Conservation (phyloP, 2,888 invertebrate species). For the Congeria kusceri region DNA sequence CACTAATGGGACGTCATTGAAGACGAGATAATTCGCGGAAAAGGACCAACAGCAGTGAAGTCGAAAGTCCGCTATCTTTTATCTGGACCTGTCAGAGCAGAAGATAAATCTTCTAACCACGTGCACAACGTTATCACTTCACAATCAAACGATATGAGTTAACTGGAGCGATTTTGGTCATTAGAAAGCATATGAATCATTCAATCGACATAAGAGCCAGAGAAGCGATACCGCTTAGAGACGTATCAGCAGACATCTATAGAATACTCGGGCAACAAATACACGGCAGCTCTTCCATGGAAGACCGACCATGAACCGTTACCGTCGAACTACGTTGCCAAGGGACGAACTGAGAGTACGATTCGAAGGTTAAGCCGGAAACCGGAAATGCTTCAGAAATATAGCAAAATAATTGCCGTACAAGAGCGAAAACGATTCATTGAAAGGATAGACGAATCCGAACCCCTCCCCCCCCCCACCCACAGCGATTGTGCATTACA, state of each 20-base stretch:
- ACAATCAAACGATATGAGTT: constrained; percentile 5
- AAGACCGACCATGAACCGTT: constrained; percentile 22
- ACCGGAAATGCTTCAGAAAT: constrained; percentile 22
- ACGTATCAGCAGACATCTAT: background rate
- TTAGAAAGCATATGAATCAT: constrained; percentile 31
- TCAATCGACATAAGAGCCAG: background rate
- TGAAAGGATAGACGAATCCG: constrained; percentile 1
- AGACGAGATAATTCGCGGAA: constrained; percentile 2
- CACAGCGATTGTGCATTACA: constrained; percentile 34
- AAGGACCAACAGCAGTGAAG: constrained; percentile 2
- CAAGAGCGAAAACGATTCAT: constrained; percentile 18
- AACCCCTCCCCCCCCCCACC: no score
- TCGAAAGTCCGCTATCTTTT: constrained; percentile 2
- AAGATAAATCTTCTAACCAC: background rate
- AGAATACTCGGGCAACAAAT: background rate
- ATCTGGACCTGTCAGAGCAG: background rate
- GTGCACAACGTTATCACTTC: constrained; percentile 21
- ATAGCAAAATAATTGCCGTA: constrained; percentile 23
- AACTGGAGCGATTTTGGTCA: constrained; percentile 29
- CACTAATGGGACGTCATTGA: no score
- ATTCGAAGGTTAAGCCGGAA: constrained; percentile 14
- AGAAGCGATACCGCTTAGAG: background rate
- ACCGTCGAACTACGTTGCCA: constrained; percentile 15
- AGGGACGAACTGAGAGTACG: constrained; percentile 18
- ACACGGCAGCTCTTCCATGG: constrained; percentile 32